Evolutionary conservation across 2,113 vertebrate species (phyloP), one percentile per base, ranked within the genome.

Genomic region (Empidonax alnorum): DNA sequence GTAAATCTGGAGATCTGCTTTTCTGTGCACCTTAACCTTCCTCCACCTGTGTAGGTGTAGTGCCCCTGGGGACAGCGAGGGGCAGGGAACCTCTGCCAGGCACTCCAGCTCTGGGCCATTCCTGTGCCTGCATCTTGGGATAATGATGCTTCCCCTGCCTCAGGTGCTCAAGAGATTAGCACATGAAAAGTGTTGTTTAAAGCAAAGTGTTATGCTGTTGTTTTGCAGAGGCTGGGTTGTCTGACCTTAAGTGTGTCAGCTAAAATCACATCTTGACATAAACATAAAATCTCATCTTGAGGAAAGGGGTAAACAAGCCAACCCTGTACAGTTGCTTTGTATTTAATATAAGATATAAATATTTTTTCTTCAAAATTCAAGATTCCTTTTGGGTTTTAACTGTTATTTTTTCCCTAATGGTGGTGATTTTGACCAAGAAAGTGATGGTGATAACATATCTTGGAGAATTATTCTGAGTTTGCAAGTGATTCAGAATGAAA

Each of bases 161-260:
- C 35, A 39, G 87, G 86, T 44, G 88, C 83, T 67, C 39, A 17
- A 27, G 84, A 84, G 61, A 93, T 90, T 77, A 94, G 84, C 93
- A 91, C n/a, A 39, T 95, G 91, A 94, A 92, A 87, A 87, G 61
- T 77, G 61, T 35, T 37, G 39, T 92, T 58, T 65, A n/a, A 84
- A 93, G 49, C 17, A 2, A 76, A 82, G 58, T 53, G 39, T 46
- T 78, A 28, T 25, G 33, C 62, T 79, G 46, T 44, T 93, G 87
- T 94, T 87, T 68, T 12, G 2, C 27, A 37, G 67, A 78, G 58
- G 39, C 65, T 0, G 0, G 75, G 41, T 73, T 61, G 62, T 58
- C 25, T 91, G 89, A 87, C 89, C 94, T 63, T 21, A 46, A 42
- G 49, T 14, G 25, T 89, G 53, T 80, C 71, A 69, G 28, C 67